Conservation (phyloP, 2,113 vertebrate species). For the Turnix velox region DNA sequence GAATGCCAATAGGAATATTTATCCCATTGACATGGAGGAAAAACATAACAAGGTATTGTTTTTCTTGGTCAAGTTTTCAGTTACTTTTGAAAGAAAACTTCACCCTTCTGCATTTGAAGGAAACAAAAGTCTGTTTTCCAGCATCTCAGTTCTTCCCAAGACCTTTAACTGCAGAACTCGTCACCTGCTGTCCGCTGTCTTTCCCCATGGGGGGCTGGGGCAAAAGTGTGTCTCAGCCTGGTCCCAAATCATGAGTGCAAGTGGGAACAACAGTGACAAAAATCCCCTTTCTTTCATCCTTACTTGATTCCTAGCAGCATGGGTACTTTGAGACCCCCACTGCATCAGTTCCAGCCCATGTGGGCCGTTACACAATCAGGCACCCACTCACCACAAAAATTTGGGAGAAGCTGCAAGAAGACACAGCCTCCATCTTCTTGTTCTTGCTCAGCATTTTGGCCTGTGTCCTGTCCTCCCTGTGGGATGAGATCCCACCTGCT, state of each 20-base stretch:
- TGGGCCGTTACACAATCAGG: accelerated
- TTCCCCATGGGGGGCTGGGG: background rate
- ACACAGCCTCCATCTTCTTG: accelerated
- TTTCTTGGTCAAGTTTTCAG: background rate
- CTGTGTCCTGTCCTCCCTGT: background rate
- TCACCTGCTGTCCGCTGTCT: background rate
- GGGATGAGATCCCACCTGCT: background rate
- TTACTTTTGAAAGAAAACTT: background rate
- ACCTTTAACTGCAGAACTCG: background rate
- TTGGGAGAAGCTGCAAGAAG: background rate
- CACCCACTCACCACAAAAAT: accelerated
- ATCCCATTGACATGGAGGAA: background rate
- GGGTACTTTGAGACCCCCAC: background rate
- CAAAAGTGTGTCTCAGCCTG: background rate
- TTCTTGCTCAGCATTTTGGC: accelerated
- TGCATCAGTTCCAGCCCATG: accelerated
- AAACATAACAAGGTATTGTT: background rate
- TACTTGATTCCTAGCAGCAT: background rate
- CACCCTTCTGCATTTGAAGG: background rate
- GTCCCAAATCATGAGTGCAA: background rate
- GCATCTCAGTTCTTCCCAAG: background rate
- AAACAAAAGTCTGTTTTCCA: background rate
- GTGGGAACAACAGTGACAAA: background rate
- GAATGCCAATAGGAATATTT: background rate
- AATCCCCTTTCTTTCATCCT: background rate